Base-by-base conservation (phyloP, 92 coral and sea anemone species). In the Heliopora coerulea region DNA sequence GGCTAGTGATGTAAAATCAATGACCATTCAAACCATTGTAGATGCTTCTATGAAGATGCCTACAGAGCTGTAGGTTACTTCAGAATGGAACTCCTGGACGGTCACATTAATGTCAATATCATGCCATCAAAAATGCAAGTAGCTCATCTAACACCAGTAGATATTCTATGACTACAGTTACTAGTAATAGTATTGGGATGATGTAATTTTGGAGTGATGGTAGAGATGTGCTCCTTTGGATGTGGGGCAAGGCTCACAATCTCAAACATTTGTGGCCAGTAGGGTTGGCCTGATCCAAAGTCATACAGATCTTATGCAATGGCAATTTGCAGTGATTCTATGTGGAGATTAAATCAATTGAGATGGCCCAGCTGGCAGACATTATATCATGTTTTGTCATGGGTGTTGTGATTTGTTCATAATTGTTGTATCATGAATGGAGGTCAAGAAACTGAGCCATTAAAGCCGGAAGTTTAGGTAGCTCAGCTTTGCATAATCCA, bases 251-350 rank as follows among this genome's bases (percentile, higher is more conserved):
- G 68, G 54, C 7, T 37, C 68, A 18, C 56, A 67, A 13, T 80
- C 68, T 26, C 82, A 66, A 8, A 79, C 89, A 9, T 85, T 85
- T 37, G 85, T 80, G 5, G 86, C 76, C 3, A 81, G 75, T 32
- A 67, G 86, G 44, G 56, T 81, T 49, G 84, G 72, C 0, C 57
- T 78, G 60, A 88, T 88, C 21, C 87, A 85, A n/a, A 86, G 82
- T 44, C 56, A 25, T 5, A 80, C 68, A 18, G 75, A 80, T 13
- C 88, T 85, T 6, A 32, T 29, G 17, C 82, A 80, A 42, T 74
- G 83, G 83, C 80, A 69, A 20, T 62, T 59, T 61, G 73, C 78
- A 39, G 27, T 4, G 54, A 42, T 20, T 8, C 40, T 10, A 65
- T 49, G 48, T 77, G 84, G 85, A 75, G 61, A 28, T 54, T 75